phyloP scores from a whole-genome alignment of 1,140 invertebrate species.

The Panulirus ornatus region DNA sequence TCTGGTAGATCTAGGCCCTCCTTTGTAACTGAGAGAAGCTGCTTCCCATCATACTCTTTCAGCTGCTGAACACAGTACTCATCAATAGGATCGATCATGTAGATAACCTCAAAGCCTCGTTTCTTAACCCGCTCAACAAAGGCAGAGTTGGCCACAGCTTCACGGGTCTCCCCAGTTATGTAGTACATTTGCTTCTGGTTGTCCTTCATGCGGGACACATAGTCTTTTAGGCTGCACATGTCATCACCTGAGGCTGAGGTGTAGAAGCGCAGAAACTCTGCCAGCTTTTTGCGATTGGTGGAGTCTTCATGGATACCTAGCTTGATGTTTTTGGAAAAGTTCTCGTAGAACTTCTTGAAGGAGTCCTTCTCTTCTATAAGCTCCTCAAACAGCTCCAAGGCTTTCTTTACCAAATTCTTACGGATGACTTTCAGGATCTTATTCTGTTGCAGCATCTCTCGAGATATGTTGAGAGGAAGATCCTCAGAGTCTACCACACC shows the following conservation, averaged over 20 bases:
- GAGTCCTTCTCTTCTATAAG: constrained; percentile 97
- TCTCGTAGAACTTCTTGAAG: constrained; percentile 99
- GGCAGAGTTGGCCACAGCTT: constrained; percentile 96
- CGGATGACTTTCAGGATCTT: constrained; percentile 98
- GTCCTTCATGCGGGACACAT: constrained; percentile 98
- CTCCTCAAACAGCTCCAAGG: constrained; percentile 97
- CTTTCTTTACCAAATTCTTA: constrained; percentile 99
- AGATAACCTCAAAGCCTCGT: constrained; percentile 97
- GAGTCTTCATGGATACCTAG: constrained; percentile 98
- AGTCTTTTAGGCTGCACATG: constrained; percentile 94
- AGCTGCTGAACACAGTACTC: constrained; percentile 99
- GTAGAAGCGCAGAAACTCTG: constrained; percentile 94
- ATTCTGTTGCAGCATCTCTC: constrained; percentile 99
- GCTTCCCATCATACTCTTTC: constrained; percentile 98
- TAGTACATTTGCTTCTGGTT: constrained; percentile 99
- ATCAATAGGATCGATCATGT: constrained; percentile 99
- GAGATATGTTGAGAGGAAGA: constrained; percentile 97
- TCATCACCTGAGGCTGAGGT: constrained; percentile 97
- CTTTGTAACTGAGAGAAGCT: constrained; percentile 97
- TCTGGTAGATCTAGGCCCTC: constrained; percentile 98
- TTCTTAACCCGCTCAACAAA: constrained; percentile 99
- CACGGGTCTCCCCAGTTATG: constrained; percentile 97
- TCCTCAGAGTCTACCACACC: constrained; percentile 99
- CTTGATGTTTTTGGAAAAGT: constrained; percentile 98
- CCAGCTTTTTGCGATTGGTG: constrained; percentile 94